These are phyloP conservation scores for Dicrostonyx torquatus DNA, from an alignment of 2,797 vertebrate species.

Conservation along the genomic window DNA sequence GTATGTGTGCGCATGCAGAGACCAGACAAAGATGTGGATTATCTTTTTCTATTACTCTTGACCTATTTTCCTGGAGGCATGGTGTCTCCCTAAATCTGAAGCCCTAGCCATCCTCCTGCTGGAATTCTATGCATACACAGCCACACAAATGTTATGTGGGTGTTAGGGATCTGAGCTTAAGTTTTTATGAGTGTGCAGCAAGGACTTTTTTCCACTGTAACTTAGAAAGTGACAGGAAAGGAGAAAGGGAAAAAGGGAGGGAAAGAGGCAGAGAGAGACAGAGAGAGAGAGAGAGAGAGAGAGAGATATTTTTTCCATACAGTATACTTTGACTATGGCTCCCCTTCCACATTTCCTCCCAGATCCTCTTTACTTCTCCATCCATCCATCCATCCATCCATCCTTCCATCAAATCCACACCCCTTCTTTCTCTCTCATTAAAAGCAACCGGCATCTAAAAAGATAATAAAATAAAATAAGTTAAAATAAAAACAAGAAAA, in stretches of 20 bases:
- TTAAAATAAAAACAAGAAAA: not conserved
- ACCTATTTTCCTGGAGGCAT: not conserved
- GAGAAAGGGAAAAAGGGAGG: not conserved
- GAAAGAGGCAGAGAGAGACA: rapidly evolving
- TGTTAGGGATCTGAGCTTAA: not conserved
- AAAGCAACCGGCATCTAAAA: not conserved
- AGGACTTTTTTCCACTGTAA: not conserved
- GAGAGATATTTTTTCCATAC: not conserved
- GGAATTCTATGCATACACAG: not conserved
- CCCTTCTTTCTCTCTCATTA: not conserved
- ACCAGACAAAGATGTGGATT: not conserved
- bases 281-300: too few species aligned
- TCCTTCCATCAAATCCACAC: not conserved
- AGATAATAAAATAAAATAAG: not conserved
- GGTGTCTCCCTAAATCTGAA: not conserved
- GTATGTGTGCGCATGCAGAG: not conserved
- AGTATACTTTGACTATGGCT: not conserved
- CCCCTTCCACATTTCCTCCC: too few species aligned
- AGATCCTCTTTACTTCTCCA: too few species aligned
- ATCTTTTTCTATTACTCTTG: not conserved
- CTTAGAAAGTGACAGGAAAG: not conserved
- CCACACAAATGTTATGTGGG: not conserved
- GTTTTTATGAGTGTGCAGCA: not conserved
- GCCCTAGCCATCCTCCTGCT: not conserved
- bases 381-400: not conserved